Percentiles rank a stretch among this genome's conserved stretches.
phyloP scores from a whole-genome alignment of 1,140 invertebrate species.

The Drosophila truncata region DNA sequence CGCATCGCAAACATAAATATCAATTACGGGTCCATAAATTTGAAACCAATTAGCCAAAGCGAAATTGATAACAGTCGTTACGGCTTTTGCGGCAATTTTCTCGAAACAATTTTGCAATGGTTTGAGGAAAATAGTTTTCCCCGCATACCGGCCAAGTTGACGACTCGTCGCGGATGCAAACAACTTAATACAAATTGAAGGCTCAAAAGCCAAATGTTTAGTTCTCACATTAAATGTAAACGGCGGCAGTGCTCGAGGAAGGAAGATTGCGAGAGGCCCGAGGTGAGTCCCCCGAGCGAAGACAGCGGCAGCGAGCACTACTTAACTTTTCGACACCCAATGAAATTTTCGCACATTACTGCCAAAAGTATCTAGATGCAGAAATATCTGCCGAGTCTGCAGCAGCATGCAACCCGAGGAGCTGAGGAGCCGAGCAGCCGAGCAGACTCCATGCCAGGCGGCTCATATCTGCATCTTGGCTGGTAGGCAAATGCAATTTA shows the following conservation, averaged over 20 bases:
- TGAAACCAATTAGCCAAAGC: constrained; percentile 83
- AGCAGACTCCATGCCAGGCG: constrained; percentile 37
- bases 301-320: constrained; percentile 75
- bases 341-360: constrained; percentile 85
- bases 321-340: constrained; percentile 84
- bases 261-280: constrained; percentile 23
- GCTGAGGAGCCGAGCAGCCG: constrained; percentile 1
- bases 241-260: constrained; percentile 59
- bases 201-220: constrained; percentile 79
- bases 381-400: constrained; percentile 70
- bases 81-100: constrained; percentile 61
- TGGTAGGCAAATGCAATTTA: constrained; percentile 84
- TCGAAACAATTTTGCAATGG: constrained; percentile 63
- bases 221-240: constrained; percentile 80
- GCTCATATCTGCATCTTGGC: constrained; percentile 78
- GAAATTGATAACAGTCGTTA: constrained; percentile 82
- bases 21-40: constrained; percentile 85
- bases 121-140: constrained; percentile 47
- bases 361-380: constrained; percentile 85
- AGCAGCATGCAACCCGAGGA: constrained; percentile 56
- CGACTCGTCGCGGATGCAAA: constrained; percentile 61
- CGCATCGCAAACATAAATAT: constrained; percentile 76
- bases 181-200: constrained; percentile 84
- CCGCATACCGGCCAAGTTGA: constrained; percentile 27
- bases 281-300: constrained; percentile 18